Conservation (phyloP, 2,797 vertebrate species). For the Dipus sagitta region DNA sequence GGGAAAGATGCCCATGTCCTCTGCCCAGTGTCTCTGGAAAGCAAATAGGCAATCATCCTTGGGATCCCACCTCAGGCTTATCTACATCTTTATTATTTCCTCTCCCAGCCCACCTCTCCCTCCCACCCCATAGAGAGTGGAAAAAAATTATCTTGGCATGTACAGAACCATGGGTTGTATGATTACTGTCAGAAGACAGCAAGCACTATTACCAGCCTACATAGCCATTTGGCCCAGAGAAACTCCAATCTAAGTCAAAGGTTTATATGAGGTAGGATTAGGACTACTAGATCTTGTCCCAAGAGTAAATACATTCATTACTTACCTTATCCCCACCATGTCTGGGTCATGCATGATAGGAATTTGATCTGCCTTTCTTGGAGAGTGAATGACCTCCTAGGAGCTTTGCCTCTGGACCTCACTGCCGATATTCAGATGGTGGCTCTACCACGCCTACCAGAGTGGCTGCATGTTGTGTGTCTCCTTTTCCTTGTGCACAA, state of each 20-base stretch:
- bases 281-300: neutral
- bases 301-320: neutral
- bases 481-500: neutral
- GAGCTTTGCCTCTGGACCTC: neutral
- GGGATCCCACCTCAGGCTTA: constrained; percentile 78
- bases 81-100: constrained; percentile 75
- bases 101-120: constrained; percentile 33
- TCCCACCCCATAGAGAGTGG: constrained; percentile 16
- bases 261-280: neutral
- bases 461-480: neutral
- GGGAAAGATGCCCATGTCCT: constrained; percentile 88
- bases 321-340: neutral
- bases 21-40: constrained; percentile 73
- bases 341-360: no score
- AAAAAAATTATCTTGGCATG: constrained; percentile 74
- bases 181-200: constrained; percentile 64
- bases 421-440: neutral
- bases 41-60: constrained; percentile 79
- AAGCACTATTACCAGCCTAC: constrained; percentile 52
- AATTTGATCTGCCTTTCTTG: neutral
- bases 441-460: neutral
- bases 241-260: neutral
- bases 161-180: constrained; percentile 69
- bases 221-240: neutral
- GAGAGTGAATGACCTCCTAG: neutral